A percentile compares a stretch with the other conserved stretches of the same genome.
Conservation (phyloP, 2,888 invertebrate genomes). For the Shargacucullia verbasci region DNA sequence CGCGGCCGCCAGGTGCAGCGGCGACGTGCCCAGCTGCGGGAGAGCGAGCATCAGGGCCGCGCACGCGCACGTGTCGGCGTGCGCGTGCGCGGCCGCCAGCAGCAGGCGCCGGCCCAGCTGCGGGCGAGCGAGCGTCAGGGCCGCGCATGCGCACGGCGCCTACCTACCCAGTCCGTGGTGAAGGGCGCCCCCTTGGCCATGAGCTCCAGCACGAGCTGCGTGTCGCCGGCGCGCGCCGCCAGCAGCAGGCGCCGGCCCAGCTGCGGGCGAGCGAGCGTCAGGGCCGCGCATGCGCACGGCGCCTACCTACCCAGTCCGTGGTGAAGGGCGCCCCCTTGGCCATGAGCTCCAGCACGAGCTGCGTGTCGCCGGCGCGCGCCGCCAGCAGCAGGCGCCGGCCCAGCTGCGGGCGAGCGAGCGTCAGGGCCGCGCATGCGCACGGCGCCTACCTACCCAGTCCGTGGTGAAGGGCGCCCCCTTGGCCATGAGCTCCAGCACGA, state of each 20-base stretch:
- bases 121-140: conserved; percentile 94
- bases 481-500: conserved; percentile 93
- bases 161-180: conserved; percentile 97
- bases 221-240: conserved; percentile 94
- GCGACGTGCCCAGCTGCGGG: conserved; percentile 94
- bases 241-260: conserved; percentile 95
- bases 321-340: conserved; percentile 97
- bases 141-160: conserved; percentile 92
- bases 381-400: conserved; percentile 95
- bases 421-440: conserved; percentile 73
- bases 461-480: conserved; percentile 97
- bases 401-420: conserved; percentile 90
- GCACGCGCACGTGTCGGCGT: conserved; percentile 91
- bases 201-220: conserved; percentile 92
- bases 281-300: conserved; percentile 93
- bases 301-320: conserved; percentile 96
- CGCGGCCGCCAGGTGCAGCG: conserved; percentile 96
- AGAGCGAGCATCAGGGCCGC: conserved; percentile 86
- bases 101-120: conserved; percentile 95
- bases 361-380: conserved; percentile 93
- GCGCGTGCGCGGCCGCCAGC: conserved; percentile 94
- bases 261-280: conserved; percentile 93
- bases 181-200: conserved; percentile 97
- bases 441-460: conserved; percentile 95
- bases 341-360: conserved; percentile 93